Conservation (phyloP, 2,113 vertebrate species). For the Ochotona princeps region DNA sequence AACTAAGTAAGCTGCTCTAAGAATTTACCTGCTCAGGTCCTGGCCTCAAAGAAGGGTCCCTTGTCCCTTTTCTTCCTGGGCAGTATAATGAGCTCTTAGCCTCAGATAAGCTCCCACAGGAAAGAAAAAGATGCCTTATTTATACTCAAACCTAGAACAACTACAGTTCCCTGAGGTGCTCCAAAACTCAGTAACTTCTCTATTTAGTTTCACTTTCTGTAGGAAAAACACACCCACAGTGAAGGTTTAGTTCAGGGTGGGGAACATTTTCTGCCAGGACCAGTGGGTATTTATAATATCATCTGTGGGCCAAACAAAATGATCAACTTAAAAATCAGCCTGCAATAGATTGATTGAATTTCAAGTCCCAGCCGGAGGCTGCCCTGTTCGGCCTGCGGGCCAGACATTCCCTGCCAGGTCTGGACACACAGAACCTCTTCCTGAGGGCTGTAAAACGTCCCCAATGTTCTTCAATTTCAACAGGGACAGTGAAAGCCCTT, state of each 20-base stretch:
- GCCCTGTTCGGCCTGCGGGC: too few relatives aligned
- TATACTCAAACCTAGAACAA: neutral
- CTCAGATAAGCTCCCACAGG: neutral
- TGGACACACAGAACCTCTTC: neutral
- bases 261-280: too few relatives aligned
- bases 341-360: too few relatives aligned
- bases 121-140: slow-evolving; percentile 32
- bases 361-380: too few relatives aligned
- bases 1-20: neutral
- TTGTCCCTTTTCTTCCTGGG: slow-evolving; percentile 9
- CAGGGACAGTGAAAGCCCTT: slow-evolving; percentile 35
- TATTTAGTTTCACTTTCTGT: slow-evolving; percentile 76
- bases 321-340: too few relatives aligned
- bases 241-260: neutral
- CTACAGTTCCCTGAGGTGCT: neutral
- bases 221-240: neutral
- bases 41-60: neutral
- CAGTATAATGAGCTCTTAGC: neutral
- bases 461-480: slow-evolving; percentile 13
- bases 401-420: too few relatives aligned
- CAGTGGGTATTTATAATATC: too few relatives aligned
- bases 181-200: slow-evolving; percentile 51
- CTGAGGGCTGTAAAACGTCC: neutral
- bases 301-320: too few relatives aligned
- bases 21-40: neutral